These are phyloP conservation scores for Tyrannus savana DNA, from an alignment of 2,113 vertebrate species.

Conservation along the genomic window DNA sequence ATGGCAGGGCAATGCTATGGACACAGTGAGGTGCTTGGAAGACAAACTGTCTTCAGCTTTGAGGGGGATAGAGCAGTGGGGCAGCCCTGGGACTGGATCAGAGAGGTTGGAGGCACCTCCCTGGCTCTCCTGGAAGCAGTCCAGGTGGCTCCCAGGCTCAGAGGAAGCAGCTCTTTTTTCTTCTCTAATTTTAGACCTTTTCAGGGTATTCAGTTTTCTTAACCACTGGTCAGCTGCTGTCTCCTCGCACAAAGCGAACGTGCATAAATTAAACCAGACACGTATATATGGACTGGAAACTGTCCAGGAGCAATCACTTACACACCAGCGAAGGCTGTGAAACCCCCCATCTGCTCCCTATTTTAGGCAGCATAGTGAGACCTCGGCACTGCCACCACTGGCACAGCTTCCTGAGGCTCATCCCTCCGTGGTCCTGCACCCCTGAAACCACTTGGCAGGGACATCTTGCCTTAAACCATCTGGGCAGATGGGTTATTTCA, in stretches of 20 bases:
- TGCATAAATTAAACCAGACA: constrained; percentile 29
- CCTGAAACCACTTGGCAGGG: not conserved
- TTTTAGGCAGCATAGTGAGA: not conserved
- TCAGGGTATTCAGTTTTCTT: not conserved
- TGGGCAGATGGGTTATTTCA: not conserved
- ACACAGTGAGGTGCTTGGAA: accelerated
- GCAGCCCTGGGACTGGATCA: accelerated
- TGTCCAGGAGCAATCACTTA: constrained; percentile 37
- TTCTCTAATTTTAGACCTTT: constrained; percentile 42
- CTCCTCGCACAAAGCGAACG: not conserved
- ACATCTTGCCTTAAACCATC: not conserved
- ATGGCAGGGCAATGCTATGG: accelerated
- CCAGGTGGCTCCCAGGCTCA: not conserved
- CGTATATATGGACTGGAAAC: not conserved
- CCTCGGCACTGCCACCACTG: not conserved
- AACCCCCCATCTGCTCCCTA: constrained; percentile 24
- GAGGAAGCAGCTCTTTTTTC: constrained; percentile 10
- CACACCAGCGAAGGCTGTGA: not conserved
- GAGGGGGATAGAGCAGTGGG: not conserved
- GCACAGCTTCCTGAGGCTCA: not conserved
- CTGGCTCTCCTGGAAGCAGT: not conserved
- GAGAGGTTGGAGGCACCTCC: not conserved
- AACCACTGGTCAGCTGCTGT: constrained; percentile 27
- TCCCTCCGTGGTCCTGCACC: accelerated
- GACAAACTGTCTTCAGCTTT: not conserved